Conservation (phyloP, 2,888 invertebrate species). For the Endotricha flammealis region DNA sequence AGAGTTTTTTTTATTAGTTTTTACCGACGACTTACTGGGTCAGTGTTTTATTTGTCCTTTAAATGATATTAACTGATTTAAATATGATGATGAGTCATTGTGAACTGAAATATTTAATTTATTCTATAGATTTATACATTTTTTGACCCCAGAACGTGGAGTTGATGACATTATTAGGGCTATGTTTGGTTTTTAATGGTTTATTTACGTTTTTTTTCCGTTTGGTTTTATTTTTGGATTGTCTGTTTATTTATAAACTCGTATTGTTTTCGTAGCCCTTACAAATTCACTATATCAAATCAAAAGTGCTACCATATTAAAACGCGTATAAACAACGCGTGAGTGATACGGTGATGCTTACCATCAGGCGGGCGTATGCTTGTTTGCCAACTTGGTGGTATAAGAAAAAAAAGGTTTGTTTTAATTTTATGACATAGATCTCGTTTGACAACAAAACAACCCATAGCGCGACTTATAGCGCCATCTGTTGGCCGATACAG, state of each 20-base stretch:
- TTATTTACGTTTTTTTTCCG: constrained; percentile 27
- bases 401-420: no score
- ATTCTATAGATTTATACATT: constrained; percentile 23
- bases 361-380: no score
- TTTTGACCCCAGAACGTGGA: constrained; percentile 10
- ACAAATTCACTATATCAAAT: no score
- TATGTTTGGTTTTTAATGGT: constrained; percentile 27
- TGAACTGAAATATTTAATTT: constrained; percentile 30
- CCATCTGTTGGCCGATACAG: no score
- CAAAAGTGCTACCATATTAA: no score
- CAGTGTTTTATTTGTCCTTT: constrained; percentile 54
- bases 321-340: no score
- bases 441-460: no score
- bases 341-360: no score
- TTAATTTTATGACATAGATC: no score
- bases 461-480: no score
- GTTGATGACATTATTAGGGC: constrained; percentile 33
- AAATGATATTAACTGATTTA: constrained; percentile 36
- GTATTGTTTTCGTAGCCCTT: no score
- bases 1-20: constrained; percentile 32
- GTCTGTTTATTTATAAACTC: constrained; percentile 3
- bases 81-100: constrained; percentile 37
- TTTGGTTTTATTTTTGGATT: constrained; percentile 4
- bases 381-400: no score
- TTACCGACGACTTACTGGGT: constrained; percentile 29